Conservation (phyloP, 2,797 vertebrate genomes). For the Sebastes nivosus region DNA sequence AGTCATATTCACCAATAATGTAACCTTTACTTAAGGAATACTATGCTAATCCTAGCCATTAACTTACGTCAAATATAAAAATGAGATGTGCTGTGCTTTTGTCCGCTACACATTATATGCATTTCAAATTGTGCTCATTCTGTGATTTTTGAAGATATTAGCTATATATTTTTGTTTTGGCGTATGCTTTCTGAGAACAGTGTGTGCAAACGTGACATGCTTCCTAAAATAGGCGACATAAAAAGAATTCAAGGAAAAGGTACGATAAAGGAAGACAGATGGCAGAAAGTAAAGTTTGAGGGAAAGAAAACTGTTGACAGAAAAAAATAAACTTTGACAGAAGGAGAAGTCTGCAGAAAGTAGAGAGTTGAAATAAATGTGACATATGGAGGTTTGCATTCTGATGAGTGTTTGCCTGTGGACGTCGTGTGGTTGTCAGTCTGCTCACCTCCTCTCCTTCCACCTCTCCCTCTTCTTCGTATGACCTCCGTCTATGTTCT, state of each 20-base stretch:
- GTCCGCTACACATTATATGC: background rate
- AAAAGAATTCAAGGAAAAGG: background rate
- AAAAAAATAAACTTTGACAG: background rate
- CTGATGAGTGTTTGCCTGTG: conserved; percentile 78
- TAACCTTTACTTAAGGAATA: background rate
- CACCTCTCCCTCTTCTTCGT: conserved; percentile 71
- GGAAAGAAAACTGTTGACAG: background rate
- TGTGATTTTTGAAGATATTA: background rate
- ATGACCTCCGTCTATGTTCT: conserved; percentile 58
- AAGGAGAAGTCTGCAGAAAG: background rate
- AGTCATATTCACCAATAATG: too few species aligned
- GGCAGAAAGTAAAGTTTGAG: background rate
- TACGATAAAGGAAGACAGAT: background rate
- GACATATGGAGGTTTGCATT: conserved; percentile 71
- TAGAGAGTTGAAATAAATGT: conserved; percentile 27
- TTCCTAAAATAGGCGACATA: background rate
- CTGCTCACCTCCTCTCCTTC: conserved; percentile 71
- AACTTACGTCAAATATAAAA: background rate
- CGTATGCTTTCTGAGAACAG: background rate
- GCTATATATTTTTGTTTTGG: background rate
- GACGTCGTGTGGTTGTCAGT: conserved; percentile 76
- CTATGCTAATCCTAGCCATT: background rate
- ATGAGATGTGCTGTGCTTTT: background rate
- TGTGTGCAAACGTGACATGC: background rate
- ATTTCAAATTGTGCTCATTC: background rate